Conservation (phyloP, 2,113 vertebrate species). For the Sterrhoptilus dennistouni region DNA sequence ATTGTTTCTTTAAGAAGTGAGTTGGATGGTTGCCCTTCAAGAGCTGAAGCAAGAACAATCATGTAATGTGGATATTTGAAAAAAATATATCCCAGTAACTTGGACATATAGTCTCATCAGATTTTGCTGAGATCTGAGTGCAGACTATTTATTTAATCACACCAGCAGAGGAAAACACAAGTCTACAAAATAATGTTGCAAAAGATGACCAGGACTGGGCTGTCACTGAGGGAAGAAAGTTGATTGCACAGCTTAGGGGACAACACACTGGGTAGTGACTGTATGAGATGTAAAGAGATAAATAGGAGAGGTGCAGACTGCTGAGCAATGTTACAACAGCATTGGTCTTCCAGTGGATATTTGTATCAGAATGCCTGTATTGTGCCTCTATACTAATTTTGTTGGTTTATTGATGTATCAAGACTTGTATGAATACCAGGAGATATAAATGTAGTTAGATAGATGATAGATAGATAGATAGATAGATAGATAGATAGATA, state of each 20-base stretch:
- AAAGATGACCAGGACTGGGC: background rate
- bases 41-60: background rate
- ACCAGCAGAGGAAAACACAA: background rate
- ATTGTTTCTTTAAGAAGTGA: slow-evolving; percentile 15
- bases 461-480: background rate
- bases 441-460: background rate
- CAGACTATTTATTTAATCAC: slow-evolving; percentile 8
- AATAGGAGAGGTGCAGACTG: background rate
- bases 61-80: background rate
- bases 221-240: background rate
- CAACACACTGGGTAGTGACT: background rate
- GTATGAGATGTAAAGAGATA: background rate
- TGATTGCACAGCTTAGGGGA: background rate
- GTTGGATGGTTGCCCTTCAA: slow-evolving; percentile 20
- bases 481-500: background rate
- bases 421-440: background rate
- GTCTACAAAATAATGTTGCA: background rate
- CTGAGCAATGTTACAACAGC: background rate
- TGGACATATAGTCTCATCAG: background rate
- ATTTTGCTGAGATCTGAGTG: background rate
- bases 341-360: background rate
- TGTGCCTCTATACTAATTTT: background rate
- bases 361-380: background rate
- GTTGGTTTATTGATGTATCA: background rate
- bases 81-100: background rate